These are phyloP conservation scores for Naso thynnoides DNA, from an alignment of 2,797 vertebrate species.

Conservation along the genomic window DNA sequence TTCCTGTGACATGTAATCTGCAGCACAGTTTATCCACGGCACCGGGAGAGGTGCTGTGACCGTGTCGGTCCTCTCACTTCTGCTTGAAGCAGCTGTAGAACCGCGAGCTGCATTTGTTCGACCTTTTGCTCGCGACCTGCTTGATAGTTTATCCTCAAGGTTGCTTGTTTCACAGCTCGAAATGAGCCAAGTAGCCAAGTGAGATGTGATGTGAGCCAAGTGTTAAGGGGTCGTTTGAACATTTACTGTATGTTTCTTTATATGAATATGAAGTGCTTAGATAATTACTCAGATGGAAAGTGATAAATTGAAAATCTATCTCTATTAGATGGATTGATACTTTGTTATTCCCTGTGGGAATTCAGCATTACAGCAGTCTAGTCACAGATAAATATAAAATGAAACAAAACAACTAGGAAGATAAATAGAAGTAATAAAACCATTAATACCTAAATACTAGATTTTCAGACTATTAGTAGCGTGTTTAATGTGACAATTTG, in stretches of 20 bases:
- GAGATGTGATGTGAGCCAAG: neutral
- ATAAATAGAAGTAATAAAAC: neutral
- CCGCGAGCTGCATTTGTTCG: neutral
- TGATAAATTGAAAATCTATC: neutral
- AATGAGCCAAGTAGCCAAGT: neutral
- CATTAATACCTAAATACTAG: neutral
- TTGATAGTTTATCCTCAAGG: neutral
- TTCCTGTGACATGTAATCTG: slow-evolving; percentile 57
- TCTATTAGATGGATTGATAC: neutral
- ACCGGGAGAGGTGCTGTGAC: slow-evolving; percentile 21
- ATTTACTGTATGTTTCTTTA: neutral
- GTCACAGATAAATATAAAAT: neutral
- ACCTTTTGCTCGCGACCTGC: slow-evolving; percentile 15
- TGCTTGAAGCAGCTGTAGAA: slow-evolving; percentile 28
- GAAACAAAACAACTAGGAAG: neutral
- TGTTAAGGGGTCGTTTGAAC: neutral
- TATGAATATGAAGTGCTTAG: neutral
- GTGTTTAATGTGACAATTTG: neutral
- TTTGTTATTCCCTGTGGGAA: neutral
- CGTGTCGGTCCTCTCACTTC: slow-evolving; percentile 19
- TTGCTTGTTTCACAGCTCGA: neutral
- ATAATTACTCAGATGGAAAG: neutral
- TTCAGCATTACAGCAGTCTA: neutral
- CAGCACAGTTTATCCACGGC: slow-evolving; percentile 58
- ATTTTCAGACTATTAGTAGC: too few species aligned